Evolutionary conservation across 2,113 vertebrate species (phyloP), one percentile per base, ranked within the genome.

Genomic region (Sclerurus mexicanus): DNA sequence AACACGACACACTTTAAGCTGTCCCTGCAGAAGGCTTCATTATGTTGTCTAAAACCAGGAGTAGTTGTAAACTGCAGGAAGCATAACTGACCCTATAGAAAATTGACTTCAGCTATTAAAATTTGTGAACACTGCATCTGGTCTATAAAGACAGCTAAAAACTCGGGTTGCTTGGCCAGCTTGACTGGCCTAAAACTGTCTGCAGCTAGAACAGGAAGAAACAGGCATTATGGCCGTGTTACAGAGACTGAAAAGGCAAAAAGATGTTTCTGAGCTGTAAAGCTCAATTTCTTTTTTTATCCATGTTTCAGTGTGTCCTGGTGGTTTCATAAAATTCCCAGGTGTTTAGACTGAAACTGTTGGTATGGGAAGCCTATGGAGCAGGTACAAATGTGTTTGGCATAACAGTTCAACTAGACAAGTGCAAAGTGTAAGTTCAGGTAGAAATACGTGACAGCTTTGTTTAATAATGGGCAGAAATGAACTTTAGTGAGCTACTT

Each of bases 361-460:
- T 49, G 31, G 33, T 24, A 33, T 31, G 21, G 40, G 60, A 75
- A 78, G 19, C 44, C 56, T 73, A 69, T 24, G 40, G 46, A 44
- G 7, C n/a, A 85, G 66, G 17, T 44, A 39, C 3, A 73, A 37
- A 25, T 72, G 30, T 28, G 13, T 78, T 52, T 5, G 22, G 14
- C 21, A 17, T 72, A 82, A 68, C 42, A 63, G 27, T 6, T 69
- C 33, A 42, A 2, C 63, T 84, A 39, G 59, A 39, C 35, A 37
- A 39, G 40, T 19, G 37, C 39, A 39, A 79, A 64, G 27, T 0
- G 0, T 63, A 82, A 64, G 4, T 69, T 89, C 0, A 3, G 22
- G 10, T 53, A 78, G 63, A 62, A 87, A 42, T 62, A 31, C 7
- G 12, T 77, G 42, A 13, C 47, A 42, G 15, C n/a, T 87, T 21